Evolutionary conservation across 2,888 invertebrate genomes (phyloP).

Genomic region (Ormia ochracea): DNA sequence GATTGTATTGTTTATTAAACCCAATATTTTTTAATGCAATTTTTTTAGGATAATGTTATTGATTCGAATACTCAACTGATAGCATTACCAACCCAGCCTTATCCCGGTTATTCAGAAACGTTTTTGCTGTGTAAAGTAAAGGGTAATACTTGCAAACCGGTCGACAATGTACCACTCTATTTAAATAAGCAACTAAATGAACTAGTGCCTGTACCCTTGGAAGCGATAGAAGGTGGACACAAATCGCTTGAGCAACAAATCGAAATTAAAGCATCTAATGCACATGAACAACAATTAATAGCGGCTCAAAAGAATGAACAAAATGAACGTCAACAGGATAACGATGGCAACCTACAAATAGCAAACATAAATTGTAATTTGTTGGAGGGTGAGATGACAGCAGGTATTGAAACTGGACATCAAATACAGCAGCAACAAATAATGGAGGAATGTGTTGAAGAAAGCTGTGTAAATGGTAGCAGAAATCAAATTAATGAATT

Average conservation of each 20-base stretch:
- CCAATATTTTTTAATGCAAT: not conserved
- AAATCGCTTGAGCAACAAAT: conserved; percentile 41
- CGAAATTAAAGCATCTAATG: conserved; percentile 26
- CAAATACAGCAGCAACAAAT: conserved; percentile 38
- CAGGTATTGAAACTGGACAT: conserved; percentile 15
- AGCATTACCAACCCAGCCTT: conserved; percentile 85
- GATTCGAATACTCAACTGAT: conserved; percentile 75
- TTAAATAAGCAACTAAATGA: conserved; percentile 72
- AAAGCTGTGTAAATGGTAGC: conserved; percentile 13
- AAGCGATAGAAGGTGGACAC: conserved; percentile 67
- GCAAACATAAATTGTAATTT: conserved; percentile 32
- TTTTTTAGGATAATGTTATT: conserved; percentile 54
- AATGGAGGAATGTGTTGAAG: conserved; percentile 41
- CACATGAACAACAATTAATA: conserved; percentile 19
- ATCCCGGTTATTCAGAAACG: conserved; percentile 85
- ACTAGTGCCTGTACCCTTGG: conserved; percentile 70
- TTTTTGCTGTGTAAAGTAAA: conserved; percentile 82
- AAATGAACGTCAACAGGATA: too few relatives aligned
- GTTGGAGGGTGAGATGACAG: conserved; percentile 17
- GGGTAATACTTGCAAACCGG: conserved; percentile 81
- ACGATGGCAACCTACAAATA: conserved; percentile 28
- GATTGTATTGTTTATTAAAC: not conserved
- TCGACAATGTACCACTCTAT: conserved; percentile 80
- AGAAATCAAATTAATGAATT: conserved; percentile 37
- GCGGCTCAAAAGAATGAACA: not conserved